Evolutionary conservation across 2,888 invertebrate species (phyloP), one percentile per base, ranked within the genome.

Genomic region (Crepidodera aurea): DNA sequence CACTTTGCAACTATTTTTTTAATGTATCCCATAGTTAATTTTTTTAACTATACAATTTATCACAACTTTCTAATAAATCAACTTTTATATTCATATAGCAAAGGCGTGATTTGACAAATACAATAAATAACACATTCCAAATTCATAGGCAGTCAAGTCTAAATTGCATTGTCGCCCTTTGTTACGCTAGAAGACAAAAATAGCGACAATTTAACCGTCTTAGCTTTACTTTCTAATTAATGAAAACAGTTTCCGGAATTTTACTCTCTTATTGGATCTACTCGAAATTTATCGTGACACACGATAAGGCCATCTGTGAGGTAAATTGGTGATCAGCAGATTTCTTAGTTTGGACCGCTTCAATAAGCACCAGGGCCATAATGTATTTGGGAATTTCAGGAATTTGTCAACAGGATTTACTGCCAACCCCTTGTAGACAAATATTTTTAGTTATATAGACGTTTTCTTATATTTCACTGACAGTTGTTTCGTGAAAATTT

Each of bases 401-500:
- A 78, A 78, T 78, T 77, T 78, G 77, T 78, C 79, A 76, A 66
- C 75, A 73, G 75, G 72, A 78, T 79, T 78, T 78, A 79, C 76
- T 72, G 71, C 67, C 75, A 57, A 48, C 57, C 56, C 57, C 57
- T 48, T 48, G 57, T 48, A 48, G 48, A 29, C 37, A 57, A 57
- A 57, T 39, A 57, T 48, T 57, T 50, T 37, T 37, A 48, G 25
- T 50, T 25, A 7, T 57, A 25, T 48, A 27, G 57, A 57, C 50
- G 19, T 57, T 57, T 48, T 34, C 37, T 16, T 27, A 57, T 57
- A 57, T 57, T 48, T 57, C 18, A 57, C 48, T 57, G 57, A 37
- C 57, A 57, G 15, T 15, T 7, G 48, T 48, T 3, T n/a, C 13
- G 29, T 48, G 46, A 46, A 12, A 15, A 37, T 13, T 37, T 12